A percentile compares a stretch with the other conserved stretches of the same genome.
phyloP scores from a whole-genome alignment of 2,113 vertebrate genomes.

The Uropsilus gracilis region DNA sequence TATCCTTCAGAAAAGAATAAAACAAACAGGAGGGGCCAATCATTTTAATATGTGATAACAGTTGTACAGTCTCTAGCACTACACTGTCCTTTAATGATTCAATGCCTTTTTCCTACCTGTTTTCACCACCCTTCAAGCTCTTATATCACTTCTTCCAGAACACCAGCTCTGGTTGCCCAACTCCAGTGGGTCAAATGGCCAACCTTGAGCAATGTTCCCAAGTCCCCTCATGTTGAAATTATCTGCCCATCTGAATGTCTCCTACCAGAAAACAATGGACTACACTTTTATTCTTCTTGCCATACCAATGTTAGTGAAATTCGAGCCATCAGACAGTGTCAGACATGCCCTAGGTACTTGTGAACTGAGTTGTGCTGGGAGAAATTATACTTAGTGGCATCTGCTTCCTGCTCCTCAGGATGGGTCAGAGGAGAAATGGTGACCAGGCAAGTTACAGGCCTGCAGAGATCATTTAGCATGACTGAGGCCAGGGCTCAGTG shows the following conservation, averaged over 20 bases:
- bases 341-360: neutral
- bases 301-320: neutral
- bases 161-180: neutral
- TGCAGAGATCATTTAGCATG: neutral
- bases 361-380: neutral
- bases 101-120: neutral
- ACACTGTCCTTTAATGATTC: neutral
- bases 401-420: neutral
- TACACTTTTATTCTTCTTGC: neutral
- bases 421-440: neutral
- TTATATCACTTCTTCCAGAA: neutral
- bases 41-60: neutral
- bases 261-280: neutral
- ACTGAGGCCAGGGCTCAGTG: neutral
- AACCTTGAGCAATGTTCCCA: neutral
- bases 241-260: neutral
- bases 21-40: neutral
- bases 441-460: neutral
- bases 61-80: neutral
- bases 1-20: neutral
- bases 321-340: neutral
- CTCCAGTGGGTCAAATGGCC: neutral
- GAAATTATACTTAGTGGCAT: fast-evolving
- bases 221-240: neutral
- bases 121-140: neutral